Evolutionary conservation across 1,140 invertebrate species (phyloP), one percentile per base, ranked within the genome.

Genomic region (Drosophila prosaltans): DNA sequence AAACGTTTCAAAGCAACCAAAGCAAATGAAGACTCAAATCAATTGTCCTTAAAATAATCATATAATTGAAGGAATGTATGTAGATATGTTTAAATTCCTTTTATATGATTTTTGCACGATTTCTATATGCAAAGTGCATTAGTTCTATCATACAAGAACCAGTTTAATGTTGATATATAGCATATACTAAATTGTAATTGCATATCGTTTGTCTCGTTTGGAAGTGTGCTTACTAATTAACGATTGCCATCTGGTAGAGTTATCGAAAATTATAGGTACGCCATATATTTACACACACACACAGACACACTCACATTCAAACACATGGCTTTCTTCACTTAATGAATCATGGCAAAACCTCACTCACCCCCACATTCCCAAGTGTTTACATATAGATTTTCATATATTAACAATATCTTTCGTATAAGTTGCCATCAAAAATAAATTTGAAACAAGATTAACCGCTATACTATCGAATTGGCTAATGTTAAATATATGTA

Each of bases 121-220:
- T 36, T 36, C 6, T 1, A 36, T 36, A 36, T 6, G 32, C 1
- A 7, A 7, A 4, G 3, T 36, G 1, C 3, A 36, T 36, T 4
- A 1, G 2, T 4, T 4, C 28, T 4, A 30, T 3, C 28, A 30
- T 30, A 4, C 28, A 30, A 30, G 32, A 36, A 36, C 32, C 32
- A 36, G 32, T 36, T 36, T 36, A 36, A 7, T 7, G 32, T 3
- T 36, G 6, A 36, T 36, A 45, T 41, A 58, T 16, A 21, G 16
- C 59, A 64, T 67, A 72, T 41, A 51, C 7, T 65, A 48, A 40
- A 80, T 61, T 61, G 74, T 41, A 76, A 84, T 72, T 69, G 72
- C 55, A 51, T 51, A 51, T 51, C 45, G 24, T 51, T 24, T 26
- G 45, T 51, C 45, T 51, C 62, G 62, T 59, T 70, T 41, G 65